Conservation (phyloP, 1,140 invertebrate genomes). For the Pseudomyrmex dendroicus region DNA sequence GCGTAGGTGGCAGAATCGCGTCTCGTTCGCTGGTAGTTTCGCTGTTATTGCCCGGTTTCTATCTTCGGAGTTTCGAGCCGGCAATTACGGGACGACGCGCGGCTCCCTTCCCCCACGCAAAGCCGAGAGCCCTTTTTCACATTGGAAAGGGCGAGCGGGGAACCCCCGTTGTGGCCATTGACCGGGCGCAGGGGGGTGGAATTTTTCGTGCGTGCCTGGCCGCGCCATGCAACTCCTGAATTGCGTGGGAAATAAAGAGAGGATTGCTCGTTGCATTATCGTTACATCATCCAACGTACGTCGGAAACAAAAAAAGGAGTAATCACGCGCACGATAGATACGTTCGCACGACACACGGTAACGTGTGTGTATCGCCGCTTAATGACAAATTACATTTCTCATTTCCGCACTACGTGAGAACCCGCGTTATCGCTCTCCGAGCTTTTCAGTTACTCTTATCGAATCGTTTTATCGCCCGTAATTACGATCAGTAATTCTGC, state of each 20-base stretch:
- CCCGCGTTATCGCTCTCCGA: background rate
- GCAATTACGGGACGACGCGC: slow-evolving; percentile 56
- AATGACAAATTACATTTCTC: slow-evolving; percentile 48
- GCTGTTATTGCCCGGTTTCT: slow-evolving; percentile 58
- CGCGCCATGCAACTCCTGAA: slow-evolving; percentile 71
- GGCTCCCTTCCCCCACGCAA: slow-evolving; percentile 65
- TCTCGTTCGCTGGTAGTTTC: slow-evolving; percentile 32
- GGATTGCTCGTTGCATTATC: slow-evolving; percentile 65
- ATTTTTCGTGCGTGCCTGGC: slow-evolving; percentile 71
- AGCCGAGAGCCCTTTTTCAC: slow-evolving; percentile 53
- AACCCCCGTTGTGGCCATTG: background rate
- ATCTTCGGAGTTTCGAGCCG: slow-evolving; percentile 35
- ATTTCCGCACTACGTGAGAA: slow-evolving; percentile 48
- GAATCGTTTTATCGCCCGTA: slow-evolving; percentile 8
- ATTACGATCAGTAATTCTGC: background rate
- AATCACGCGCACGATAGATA: slow-evolving; percentile 14
- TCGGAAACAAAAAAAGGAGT: slow-evolving; percentile 26
- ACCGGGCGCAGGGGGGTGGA: slow-evolving; percentile 41
- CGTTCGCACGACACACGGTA: slow-evolving; percentile 36
- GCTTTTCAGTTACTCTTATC: slow-evolving; percentile 14
- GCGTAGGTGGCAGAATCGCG: slow-evolving; percentile 66
- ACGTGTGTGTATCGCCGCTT: slow-evolving; percentile 15
- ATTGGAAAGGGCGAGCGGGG: slow-evolving; percentile 43
- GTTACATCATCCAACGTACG: slow-evolving; percentile 64
- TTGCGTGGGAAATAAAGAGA: slow-evolving; percentile 76